Conservation (phyloP, 1,140 invertebrate genomes). For the Halictus rubicundus region DNA sequence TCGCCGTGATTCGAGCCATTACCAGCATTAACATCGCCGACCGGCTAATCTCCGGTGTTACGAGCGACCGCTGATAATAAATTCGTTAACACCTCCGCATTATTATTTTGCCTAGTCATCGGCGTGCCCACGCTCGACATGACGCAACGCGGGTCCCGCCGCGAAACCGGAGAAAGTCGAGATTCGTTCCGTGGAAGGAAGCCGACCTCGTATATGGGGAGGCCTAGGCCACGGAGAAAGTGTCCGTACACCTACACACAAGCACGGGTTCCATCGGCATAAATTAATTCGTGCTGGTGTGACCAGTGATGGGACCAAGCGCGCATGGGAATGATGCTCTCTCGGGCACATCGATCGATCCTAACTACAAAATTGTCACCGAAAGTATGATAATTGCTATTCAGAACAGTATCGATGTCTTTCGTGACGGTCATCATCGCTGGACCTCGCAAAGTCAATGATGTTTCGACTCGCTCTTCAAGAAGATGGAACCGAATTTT, state of each 20-base stretch:
- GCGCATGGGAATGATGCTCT: no score
- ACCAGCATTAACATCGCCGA: background rate
- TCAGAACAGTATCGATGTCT: no score
- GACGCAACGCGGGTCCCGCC: slow-evolving; percentile 47
- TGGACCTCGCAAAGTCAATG: no score
- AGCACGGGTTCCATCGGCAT: background rate
- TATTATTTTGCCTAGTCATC: slow-evolving; percentile 8
- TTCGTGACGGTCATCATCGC: no score
- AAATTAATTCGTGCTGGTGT: slow-evolving; percentile 53
- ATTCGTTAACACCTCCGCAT: slow-evolving; percentile 23
- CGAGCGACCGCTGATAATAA: background rate
- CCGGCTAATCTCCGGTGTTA: background rate
- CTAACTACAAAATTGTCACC: no score
- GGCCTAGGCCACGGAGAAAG: slow-evolving; percentile 60
- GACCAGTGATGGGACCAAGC: background rate
- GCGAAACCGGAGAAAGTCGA: slow-evolving; percentile 61
- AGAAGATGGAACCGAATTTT: no score
- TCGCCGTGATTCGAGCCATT: background rate
- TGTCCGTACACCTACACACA: slow-evolving; percentile 54
- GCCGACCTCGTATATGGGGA: slow-evolving; percentile 26
- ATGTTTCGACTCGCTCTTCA: no score
- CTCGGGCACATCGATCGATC: no score
- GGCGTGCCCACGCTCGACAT: slow-evolving; percentile 29
- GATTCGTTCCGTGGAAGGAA: slow-evolving; percentile 52
- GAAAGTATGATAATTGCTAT: no score